Evolutionary conservation across 2,113 vertebrate genomes (phyloP).

Genomic region (Globicephala melas): DNA sequence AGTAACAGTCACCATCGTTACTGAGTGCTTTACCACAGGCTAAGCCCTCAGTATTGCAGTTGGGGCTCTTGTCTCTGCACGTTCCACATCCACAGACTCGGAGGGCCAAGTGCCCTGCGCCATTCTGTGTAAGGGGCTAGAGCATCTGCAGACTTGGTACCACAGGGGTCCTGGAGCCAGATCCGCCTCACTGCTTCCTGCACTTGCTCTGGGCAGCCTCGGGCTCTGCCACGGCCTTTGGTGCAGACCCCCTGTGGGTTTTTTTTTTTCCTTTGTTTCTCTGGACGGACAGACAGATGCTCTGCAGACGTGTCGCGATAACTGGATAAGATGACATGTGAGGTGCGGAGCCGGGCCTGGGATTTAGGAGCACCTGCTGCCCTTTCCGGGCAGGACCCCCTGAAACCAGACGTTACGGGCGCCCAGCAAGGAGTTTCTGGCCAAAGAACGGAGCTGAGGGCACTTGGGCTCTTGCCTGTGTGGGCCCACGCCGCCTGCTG

Average conservation of each 20-base stretch:
- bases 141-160: not conserved
- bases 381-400: not conserved
- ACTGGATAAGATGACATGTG: not conserved
- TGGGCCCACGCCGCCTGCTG: accelerated
- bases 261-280: not conserved
- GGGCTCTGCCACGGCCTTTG: not conserved
- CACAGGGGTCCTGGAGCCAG: not conserved
- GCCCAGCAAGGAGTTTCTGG: not conserved
- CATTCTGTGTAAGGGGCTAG: not conserved
- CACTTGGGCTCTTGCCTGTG: not conserved
- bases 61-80: not conserved
- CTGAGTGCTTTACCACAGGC: accelerated
- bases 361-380: not conserved
- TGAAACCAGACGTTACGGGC: not conserved
- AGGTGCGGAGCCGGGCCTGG: not conserved
- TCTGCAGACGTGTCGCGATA: not conserved
- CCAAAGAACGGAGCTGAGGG: not conserved
- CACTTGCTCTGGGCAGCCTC: not conserved
- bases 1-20: not conserved
- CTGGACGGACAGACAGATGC: not conserved
- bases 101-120: not conserved
- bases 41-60: not conserved
- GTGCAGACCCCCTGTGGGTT: not conserved
- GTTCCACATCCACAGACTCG: not conserved
- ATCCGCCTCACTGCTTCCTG: not conserved